phyloP scores from a whole-genome alignment of 2,797 vertebrate species.

The Steatocranus sp. region DNA sequence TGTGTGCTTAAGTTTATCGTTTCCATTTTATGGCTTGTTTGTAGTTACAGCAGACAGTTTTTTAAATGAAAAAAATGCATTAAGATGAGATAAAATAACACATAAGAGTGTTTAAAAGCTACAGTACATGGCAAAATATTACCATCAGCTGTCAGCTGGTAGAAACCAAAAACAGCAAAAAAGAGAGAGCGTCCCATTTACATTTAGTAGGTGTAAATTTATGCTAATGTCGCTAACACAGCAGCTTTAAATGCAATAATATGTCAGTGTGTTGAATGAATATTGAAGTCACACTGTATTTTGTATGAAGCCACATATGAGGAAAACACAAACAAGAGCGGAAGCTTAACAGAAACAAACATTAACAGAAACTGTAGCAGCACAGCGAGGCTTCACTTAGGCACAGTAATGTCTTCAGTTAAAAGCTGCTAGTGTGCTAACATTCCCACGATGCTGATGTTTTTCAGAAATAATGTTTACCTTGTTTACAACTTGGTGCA shows the following conservation, averaged over 20 bases:
- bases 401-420: neutral
- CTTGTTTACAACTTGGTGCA: neutral
- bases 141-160: neutral
- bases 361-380: neutral
- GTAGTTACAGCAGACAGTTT: neutral
- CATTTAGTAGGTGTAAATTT: neutral
- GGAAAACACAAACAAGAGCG: neutral
- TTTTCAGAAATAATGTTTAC: neutral
- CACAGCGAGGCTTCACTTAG: neutral
- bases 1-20: neutral
- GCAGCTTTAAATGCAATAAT: neutral
- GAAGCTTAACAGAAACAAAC: neutral
- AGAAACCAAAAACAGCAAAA: neutral
- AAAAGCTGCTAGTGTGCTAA: neutral
- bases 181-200: neutral
- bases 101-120: neutral
- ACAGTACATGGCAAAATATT: neutral
- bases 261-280: neutral
- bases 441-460: neutral
- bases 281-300: neutral
- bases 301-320: neutral
- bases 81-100: neutral
- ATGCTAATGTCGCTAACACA: neutral
- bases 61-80: neutral
- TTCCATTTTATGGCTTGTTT: neutral